These are phyloP conservation scores for Malacoraja senta DNA, from an alignment of 2,797 vertebrate species.

Conservation along the genomic window DNA sequence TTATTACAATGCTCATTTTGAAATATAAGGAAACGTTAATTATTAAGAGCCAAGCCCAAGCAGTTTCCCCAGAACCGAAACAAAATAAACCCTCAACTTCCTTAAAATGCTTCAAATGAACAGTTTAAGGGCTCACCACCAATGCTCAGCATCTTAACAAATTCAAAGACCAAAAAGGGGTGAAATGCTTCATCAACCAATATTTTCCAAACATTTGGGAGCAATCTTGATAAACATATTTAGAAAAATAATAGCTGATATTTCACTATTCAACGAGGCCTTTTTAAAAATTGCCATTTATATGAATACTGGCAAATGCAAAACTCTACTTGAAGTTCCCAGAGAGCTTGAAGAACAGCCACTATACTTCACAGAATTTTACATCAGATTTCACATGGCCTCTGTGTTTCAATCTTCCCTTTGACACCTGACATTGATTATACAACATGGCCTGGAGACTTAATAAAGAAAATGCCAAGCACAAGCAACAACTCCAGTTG, in stretches of 20 bases:
- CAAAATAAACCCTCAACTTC: neutral
- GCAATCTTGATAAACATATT: neutral
- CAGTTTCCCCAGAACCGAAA: constrained; percentile 1
- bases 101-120: neutral
- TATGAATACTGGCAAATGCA: neutral
- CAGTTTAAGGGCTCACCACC: neutral
- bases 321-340: neutral
- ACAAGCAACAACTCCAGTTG: neutral
- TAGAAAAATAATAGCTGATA: neutral
- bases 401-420: neutral
- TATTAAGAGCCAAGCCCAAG: neutral
- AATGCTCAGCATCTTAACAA: too few species aligned
- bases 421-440: neutral
- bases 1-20: neutral
- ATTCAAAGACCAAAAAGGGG: neutral
- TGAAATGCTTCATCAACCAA: neutral
- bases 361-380: neutral
- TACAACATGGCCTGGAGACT: too few species aligned
- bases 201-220: neutral
- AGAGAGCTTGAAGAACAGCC: neutral
- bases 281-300: too few species aligned
- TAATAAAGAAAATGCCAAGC: too few species aligned
- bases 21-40: constrained; percentile 5
- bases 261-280: neutral
- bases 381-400: neutral